Conservation (phyloP, 2,113 vertebrate genomes). For the Heterochromis multidens region DNA sequence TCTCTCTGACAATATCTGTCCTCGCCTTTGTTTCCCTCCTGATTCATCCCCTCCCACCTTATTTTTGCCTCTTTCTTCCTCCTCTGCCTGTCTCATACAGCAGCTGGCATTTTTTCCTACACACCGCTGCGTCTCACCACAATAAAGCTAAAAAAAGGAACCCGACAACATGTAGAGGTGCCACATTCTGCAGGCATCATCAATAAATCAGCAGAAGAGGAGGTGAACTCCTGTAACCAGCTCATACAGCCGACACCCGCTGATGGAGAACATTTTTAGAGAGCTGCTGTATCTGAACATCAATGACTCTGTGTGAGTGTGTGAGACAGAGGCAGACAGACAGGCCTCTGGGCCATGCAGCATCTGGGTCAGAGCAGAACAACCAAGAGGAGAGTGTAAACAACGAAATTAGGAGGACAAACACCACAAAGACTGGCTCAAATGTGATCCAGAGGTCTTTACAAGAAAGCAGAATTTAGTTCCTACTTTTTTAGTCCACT, state of each 20-base stretch:
- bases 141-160: conserved; percentile 6
- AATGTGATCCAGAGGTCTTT: background rate
- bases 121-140: background rate
- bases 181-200: background rate
- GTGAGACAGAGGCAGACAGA: background rate
- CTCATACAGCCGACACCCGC: background rate
- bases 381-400: background rate
- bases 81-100: background rate
- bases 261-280: background rate
- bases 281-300: background rate
- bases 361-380: conserved; percentile 34
- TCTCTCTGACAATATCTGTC: background rate
- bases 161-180: background rate
- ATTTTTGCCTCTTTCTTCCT: background rate
- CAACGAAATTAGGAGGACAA: background rate
- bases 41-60: background rate
- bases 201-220: conserved; percentile 26
- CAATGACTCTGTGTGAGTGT: background rate
- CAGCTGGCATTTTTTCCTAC: background rate
- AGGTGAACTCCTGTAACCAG: background rate
- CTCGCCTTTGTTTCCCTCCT: background rate
- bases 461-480: background rate
- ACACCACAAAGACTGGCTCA: background rate
- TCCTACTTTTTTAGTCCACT: accelerated
- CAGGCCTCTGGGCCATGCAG: conserved; percentile 6